Percentiles rank a stretch among this genome's conserved stretches.
Evolutionary conservation across 2,888 invertebrate genomes (phyloP).

Genomic region (Mylabris sibirica): DNA sequence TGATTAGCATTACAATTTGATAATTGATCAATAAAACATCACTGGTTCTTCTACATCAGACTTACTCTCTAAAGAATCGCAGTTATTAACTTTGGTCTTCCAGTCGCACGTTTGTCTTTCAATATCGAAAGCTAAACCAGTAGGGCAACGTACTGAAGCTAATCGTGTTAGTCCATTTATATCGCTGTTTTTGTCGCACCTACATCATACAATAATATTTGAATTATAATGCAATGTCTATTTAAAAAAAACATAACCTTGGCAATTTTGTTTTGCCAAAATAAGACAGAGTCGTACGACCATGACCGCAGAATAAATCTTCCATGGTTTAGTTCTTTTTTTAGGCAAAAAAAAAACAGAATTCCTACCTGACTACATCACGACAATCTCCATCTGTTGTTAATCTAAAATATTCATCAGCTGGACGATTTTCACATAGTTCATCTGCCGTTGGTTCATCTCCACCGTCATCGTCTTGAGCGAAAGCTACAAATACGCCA

Average conservation of each 20-base stretch:
- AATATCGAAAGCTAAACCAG: conserved; percentile 92
- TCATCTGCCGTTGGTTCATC: conserved; percentile 76
- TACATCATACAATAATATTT: conserved; percentile 60
- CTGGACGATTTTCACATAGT: conserved; percentile 86
- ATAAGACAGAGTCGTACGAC: conserved; percentile 8
- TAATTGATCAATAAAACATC: conserved; percentile 35
- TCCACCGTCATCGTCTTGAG: conserved; percentile 73
- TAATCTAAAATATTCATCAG: conserved; percentile 91
- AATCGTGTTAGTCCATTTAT: conserved; percentile 86
- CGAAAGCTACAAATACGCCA: conserved; percentile 60
- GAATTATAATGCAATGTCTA: conserved; percentile 7
- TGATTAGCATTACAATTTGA: not conserved
- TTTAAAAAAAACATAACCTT: conserved; percentile 1
- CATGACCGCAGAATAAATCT: conserved; percentile 7
- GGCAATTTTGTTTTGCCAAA: not conserved
- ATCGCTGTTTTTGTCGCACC: conserved; percentile 92
- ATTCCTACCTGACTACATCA: conserved; percentile 85
- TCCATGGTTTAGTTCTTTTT: not conserved
- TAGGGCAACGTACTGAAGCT: conserved; percentile 88
- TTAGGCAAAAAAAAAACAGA: not conserved
- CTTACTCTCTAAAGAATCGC: conserved; percentile 94
- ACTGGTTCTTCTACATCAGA: conserved; percentile 60
- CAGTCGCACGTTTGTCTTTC: conserved; percentile 95
- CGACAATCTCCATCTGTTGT: conserved; percentile 86
- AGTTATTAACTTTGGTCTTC: conserved; percentile 96